Conservation (phyloP, 2,113 vertebrate genomes). For the Todiramphus saurophagus region DNA sequence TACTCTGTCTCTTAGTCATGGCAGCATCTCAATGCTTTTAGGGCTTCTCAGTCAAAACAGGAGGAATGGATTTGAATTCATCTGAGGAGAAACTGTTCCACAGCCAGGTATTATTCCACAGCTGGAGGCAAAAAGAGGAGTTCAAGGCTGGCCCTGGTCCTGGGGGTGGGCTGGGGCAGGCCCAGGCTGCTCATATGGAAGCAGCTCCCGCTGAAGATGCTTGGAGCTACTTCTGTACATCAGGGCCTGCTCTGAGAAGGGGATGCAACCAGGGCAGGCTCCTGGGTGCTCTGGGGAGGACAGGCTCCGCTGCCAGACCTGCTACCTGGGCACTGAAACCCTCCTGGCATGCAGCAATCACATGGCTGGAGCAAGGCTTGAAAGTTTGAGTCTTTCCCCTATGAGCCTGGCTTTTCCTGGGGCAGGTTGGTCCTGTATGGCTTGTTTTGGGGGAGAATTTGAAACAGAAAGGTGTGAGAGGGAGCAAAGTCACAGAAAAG, state of each 20-base stretch:
- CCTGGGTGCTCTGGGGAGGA: rapidly evolving
- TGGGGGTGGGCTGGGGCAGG: background rate
- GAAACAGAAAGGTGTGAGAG: background rate
- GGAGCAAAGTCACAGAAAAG: background rate
- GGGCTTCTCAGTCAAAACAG: constrained; percentile 10
- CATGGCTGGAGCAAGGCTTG: rapidly evolving
- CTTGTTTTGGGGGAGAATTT: background rate
- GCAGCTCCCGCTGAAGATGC: background rate
- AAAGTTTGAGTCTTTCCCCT: background rate
- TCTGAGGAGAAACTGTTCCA: background rate
- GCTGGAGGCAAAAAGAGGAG: background rate
- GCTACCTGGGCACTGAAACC: background rate
- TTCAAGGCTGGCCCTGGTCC: background rate
- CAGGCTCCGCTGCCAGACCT: background rate
- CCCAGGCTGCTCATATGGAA: background rate
- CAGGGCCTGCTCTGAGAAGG: background rate
- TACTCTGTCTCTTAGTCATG: background rate
- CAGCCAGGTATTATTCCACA: background rate
- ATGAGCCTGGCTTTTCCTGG: background rate
- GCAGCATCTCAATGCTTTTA: background rate
- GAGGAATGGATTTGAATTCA: background rate
- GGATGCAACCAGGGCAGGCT: background rate
- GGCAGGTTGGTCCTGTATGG: rapidly evolving
- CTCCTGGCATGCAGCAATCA: rapidly evolving
- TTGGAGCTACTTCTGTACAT: background rate